Evolutionary conservation across 2,797 vertebrate species (phyloP), one percentile per base, ranked within the genome.

Genomic region (Petrocephalus sullivani): DNA sequence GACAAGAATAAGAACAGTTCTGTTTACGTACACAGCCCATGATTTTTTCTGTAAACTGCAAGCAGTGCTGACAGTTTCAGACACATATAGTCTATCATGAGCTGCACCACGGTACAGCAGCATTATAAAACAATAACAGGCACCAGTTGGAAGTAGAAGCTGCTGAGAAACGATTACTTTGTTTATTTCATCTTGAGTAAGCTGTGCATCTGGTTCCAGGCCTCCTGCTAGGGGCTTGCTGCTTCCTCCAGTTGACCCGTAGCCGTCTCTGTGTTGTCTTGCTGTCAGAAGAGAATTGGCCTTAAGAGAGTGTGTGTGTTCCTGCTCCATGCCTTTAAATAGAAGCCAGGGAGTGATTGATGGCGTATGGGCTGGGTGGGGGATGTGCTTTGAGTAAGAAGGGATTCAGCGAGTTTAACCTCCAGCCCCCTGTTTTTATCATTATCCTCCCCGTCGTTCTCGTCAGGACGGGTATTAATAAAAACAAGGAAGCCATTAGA

Each of bases 361-460:
- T 93, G 92, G 94, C 91, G 92, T 94, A 92, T 92, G 92, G 75
- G 88, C 91, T 81, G 37, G 41, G 41, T 81, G 75, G 75, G 75
- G 16, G 75, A 81, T 81, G 75, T 81, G 92, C 90, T 92, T 88
- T 51, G 28, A 86, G 88, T 87, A 91, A 92, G 41, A 92, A 93
- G 92, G 90, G 91, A 88, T 90, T 92, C 93, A 92, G 92, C 90
- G 91, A 92, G 92, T 89, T 87, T 87, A 87, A 90, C 87, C 89
- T 90, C 81, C 46, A 89, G 85, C 92, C 91, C 91, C 91, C 92
- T 93, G 92, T 92, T 94, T 93, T 93, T 82, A 88, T 67, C 89
- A 90, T 92, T 89, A 92, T 90, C 85, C 61, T 86, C 60, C 60
- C 89, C 78, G n/a, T 37, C 37, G 54, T 41, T 81, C 78, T 85